phyloP scores from a whole-genome alignment of 30 jellyfish, hydroid and myxozoan species.

The Hydractinia echinata region DNA sequence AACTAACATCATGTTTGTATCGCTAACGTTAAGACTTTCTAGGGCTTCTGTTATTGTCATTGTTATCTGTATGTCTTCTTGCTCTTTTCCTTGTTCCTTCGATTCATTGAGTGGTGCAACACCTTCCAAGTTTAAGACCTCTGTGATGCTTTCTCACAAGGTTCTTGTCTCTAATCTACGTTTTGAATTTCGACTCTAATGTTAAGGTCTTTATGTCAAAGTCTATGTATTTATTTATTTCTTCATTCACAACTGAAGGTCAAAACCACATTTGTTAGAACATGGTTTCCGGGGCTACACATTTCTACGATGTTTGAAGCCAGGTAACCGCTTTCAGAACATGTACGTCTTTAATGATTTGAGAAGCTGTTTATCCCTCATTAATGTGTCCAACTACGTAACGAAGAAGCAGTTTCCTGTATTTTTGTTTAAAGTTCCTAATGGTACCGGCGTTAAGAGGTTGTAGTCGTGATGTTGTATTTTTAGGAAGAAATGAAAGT shows the following conservation, averaged over 20 bases:
- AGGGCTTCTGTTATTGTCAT: not conserved
- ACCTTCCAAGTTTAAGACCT: not conserved
- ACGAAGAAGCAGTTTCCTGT: no score
- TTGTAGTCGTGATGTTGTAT: no score
- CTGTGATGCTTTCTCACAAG: not conserved
- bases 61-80: not conserved
- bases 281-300: no score
- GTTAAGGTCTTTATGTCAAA: not conserved
- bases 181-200: not conserved
- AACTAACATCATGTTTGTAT: not conserved
- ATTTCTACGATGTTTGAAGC: slow-evolving; percentile 1
- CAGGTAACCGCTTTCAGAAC: no score
- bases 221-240: not conserved
- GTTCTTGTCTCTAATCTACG: not conserved
- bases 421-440: no score
- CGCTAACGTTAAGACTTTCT: not conserved
- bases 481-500: no score
- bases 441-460: no score
- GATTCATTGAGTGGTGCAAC: not conserved
- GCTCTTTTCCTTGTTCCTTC: not conserved
- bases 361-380: no score
- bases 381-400: no score
- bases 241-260: no score
- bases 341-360: no score
- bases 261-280: no score